A percentile compares a stretch with the other conserved stretches of the same genome.
Evolutionary conservation across 2,888 invertebrate species (phyloP).

Genomic region (Sceliomorpha sp.): DNA sequence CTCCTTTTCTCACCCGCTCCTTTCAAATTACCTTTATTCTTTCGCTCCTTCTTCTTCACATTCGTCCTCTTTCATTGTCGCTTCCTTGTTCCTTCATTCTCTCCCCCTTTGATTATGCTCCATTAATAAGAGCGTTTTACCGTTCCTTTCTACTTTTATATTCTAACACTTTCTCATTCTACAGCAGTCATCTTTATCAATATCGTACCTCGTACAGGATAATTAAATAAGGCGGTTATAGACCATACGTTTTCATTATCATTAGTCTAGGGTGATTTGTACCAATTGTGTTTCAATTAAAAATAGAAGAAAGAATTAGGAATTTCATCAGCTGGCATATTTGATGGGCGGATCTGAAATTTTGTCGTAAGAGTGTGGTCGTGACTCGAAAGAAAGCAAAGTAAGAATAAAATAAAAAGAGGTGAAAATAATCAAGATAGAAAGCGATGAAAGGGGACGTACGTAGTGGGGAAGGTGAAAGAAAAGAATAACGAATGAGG

Average conservation of each 20-base stretch:
- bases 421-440: constrained; percentile 40
- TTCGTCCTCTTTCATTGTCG: constrained; percentile 37
- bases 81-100: constrained; percentile 27
- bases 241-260: no score
- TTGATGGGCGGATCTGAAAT: constrained; percentile 22
- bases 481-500: constrained; percentile 55
- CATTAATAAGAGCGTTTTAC: constrained; percentile 37
- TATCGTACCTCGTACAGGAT: no score
- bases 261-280: no score
- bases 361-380: constrained; percentile 12
- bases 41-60: constrained; percentile 1
- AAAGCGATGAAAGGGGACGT: constrained; percentile 38
- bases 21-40: constrained; percentile 30
- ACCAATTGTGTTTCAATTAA: no score
- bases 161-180: constrained; percentile 9
- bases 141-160: constrained; percentile 6
- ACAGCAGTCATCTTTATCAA: constrained; percentile 36
- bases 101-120: constrained; percentile 28
- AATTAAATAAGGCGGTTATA: no score
- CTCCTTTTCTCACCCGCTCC: constrained; percentile 26
- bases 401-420: constrained; percentile 22
- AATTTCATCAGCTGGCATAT: constrained; percentile 7
- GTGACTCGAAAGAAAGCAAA: constrained; percentile 19
- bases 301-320: no score
- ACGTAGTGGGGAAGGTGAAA: constrained; percentile 42